A percentile compares a stretch with the other conserved stretches of the same genome.
Conservation (phyloP, 1,140 invertebrate species). For the Philotrypesis tridentata region DNA sequence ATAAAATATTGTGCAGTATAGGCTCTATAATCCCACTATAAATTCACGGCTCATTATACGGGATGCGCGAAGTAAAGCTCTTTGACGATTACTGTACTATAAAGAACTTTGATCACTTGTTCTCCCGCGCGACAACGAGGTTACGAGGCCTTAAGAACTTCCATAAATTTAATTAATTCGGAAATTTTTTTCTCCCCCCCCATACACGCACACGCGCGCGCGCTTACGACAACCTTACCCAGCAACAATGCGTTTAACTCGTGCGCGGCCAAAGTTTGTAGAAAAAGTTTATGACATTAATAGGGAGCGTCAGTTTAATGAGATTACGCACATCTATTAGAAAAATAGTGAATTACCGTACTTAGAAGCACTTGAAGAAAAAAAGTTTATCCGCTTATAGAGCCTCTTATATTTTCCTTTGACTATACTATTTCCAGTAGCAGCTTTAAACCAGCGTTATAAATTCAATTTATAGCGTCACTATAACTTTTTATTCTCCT, state of each 20-base stretch:
- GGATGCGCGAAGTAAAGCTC: no score
- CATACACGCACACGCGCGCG: no score
- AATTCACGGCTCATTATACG: neutral
- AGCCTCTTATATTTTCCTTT: neutral
- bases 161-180: neutral
- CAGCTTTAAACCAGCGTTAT: no score
- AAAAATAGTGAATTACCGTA: neutral
- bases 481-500: no score
- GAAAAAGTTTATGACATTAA: constrained; percentile 5
- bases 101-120: neutral
- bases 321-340: constrained; percentile 5
- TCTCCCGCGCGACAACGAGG: neutral
- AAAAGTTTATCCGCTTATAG: neutral
- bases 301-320: neutral
- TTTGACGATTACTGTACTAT: neutral
- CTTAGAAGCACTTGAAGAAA: constrained; percentile 19
- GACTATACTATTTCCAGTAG: neutral
- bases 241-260: neutral
- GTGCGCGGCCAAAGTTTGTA: neutral
- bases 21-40: neutral
- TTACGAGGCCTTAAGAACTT: neutral
- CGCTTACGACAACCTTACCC: no score
- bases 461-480: no score
- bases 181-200: neutral
- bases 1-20: no score